Percentiles rank a stretch among this genome's conserved stretches.
phyloP scores from a whole-genome alignment of 2,797 vertebrate species.

The Sebastes itinus region DNA sequence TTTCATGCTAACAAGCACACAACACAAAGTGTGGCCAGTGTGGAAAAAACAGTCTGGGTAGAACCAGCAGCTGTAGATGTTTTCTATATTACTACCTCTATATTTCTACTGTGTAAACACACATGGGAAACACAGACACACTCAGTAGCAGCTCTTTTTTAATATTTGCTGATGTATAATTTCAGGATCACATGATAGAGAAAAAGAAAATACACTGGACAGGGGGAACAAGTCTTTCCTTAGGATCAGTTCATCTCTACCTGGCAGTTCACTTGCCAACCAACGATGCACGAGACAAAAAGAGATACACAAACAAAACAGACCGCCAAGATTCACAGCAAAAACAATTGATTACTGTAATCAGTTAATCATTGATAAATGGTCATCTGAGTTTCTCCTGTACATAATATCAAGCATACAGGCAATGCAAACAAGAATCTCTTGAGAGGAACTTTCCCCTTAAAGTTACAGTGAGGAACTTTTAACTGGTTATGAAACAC shows the following conservation, averaged over 20 bases:
- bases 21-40: not conserved
- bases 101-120: not conserved
- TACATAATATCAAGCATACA: not conserved
- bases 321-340: not conserved
- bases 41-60: not conserved
- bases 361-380: not conserved
- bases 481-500: not conserved
- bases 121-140: not conserved
- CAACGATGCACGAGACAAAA: not conserved
- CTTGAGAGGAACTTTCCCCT: not conserved
- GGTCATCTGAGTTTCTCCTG: not conserved
- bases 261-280: not conserved
- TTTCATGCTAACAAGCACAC: constrained; percentile 6
- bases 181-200: not conserved
- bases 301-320: not conserved
- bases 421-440: not conserved
- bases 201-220: not conserved
- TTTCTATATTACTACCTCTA: not conserved
- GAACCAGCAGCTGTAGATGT: not conserved
- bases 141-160: not conserved
- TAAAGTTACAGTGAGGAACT: not conserved
- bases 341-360: not conserved
- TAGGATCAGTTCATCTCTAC: not conserved
- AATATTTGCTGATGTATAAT: not conserved
- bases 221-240: not conserved